Evolutionary conservation across 2,888 invertebrate species (phyloP).

Genomic region (Lacanobia wlatinum): DNA sequence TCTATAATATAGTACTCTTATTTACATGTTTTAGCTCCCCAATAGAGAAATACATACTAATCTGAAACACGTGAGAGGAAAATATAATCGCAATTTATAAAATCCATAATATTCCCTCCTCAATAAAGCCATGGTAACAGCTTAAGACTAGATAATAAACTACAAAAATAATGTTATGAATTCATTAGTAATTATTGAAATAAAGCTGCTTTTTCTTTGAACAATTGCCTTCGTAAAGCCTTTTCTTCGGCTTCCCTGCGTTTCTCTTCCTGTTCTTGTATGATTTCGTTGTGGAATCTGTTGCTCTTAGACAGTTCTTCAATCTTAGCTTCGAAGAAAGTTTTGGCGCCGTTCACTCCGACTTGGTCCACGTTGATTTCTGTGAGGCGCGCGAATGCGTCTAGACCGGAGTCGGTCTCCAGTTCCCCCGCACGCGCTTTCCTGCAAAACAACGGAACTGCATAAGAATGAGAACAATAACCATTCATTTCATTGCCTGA

Average conservation of each 20-base stretch:
- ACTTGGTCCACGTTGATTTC: conserved; percentile 98
- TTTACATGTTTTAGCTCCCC: conserved; percentile 45
- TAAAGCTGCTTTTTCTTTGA: conserved; percentile 96
- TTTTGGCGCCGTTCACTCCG: conserved; percentile 98
- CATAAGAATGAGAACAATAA: conserved; percentile 8
- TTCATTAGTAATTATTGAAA: conserved; percentile 87
- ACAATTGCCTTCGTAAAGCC: conserved; percentile 94
- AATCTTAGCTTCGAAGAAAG: conserved; percentile 99
- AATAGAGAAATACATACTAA: conserved; percentile 23
- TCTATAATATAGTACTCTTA: conserved; percentile 28
- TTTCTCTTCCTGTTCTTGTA: conserved; percentile 97
- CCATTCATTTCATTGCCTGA: background rate
- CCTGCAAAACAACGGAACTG: conserved; percentile 80
- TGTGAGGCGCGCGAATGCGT: conserved; percentile 95
- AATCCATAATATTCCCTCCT: conserved; percentile 45
- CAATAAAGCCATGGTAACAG: conserved; percentile 86
- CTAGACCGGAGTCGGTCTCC: conserved; percentile 96
- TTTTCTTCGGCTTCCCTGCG: conserved; percentile 96
- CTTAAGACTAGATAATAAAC: conserved; percentile 87
- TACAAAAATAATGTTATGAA: conserved; percentile 64
- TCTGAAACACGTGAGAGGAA: conserved; percentile 38
- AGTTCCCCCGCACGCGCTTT: conserved; percentile 98
- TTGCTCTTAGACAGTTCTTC: conserved; percentile 95
- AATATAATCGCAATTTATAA: conserved; percentile 44
- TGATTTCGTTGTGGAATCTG: conserved; percentile 98